Evolutionary conservation across 2,797 vertebrate genomes (phyloP).

Genomic region (Dicrostonyx torquatus): DNA sequence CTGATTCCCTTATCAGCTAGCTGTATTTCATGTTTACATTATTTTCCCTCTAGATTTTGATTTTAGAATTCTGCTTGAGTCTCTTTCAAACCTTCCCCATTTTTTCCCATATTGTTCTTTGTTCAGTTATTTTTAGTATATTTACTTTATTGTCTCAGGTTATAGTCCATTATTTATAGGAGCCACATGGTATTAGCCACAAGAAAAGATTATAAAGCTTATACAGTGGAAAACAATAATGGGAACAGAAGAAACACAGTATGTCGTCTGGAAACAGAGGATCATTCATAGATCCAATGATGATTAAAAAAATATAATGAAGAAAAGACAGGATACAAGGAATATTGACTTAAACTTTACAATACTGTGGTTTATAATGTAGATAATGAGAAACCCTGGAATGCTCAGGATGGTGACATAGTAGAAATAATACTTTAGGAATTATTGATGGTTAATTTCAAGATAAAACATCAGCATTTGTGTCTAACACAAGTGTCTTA

Average conservation of each 20-base stretch:
- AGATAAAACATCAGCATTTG: not conserved
- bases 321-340: not conserved
- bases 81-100: not conserved
- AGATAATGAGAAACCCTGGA: not conserved
- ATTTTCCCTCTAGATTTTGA: not conserved
- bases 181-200: not conserved
- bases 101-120: not conserved
- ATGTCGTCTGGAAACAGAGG: not conserved
- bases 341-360: not conserved
- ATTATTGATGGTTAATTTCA: not conserved
- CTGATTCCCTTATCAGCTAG: not conserved
- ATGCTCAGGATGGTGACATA: not conserved
- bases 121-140: slow-evolving; percentile 22
- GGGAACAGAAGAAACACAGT: not conserved
- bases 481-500: slow-evolving; percentile 30
- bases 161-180: not conserved
- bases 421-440: not conserved
- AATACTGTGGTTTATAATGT: not conserved
- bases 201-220: not conserved
- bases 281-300: not conserved
- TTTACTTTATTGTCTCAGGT: slow-evolving; percentile 20
- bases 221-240: not conserved
- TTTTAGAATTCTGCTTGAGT: not conserved
- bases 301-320: not conserved
- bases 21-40: not conserved